A percentile compares a stretch with the other conserved stretches of the same genome.
These are phyloP conservation scores for Yponomeuta sedellus DNA, from an alignment of 2,888 invertebrate genomes.

Conservation along the genomic window DNA sequence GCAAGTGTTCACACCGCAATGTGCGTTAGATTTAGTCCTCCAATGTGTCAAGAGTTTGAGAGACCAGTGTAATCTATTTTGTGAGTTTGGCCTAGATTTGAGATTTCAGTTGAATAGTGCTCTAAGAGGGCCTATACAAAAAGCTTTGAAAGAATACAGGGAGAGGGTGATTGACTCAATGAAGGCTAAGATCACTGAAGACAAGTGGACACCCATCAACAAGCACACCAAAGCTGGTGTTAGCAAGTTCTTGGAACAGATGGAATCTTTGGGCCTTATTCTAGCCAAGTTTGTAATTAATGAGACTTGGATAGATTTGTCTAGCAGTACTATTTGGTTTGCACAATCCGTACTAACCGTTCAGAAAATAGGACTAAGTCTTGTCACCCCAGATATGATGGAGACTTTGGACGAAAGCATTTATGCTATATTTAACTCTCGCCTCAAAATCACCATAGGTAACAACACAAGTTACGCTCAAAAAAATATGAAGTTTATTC, in stretches of 20 bases:
- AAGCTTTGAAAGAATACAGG: constrained; percentile 85
- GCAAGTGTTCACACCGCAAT: constrained; percentile 93
- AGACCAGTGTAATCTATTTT: constrained; percentile 79
- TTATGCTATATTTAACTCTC: constrained; percentile 83
- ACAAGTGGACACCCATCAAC: constrained; percentile 90
- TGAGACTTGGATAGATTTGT: constrained; percentile 83
- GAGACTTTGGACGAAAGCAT: constrained; percentile 84
- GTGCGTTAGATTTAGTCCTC: constrained; percentile 87
- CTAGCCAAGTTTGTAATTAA: constrained; percentile 80
- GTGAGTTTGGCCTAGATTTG: constrained; percentile 89
- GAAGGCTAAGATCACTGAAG: constrained; percentile 85
- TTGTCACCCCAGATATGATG: constrained; percentile 85
- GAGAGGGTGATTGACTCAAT: constrained; percentile 90
- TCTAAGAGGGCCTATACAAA: constrained; percentile 84
- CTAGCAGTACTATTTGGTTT: constrained; percentile 88
- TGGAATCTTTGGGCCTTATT: constrained; percentile 81
- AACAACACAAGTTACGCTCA: constrained; percentile 65
- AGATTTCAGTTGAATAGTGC: constrained; percentile 93
- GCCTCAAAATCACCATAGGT: constrained; percentile 76
- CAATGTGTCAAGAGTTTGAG: constrained; percentile 91
- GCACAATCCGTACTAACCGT: constrained; percentile 84
- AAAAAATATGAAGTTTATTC: constrained; percentile 83
- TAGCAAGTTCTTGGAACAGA: constrained; percentile 81
- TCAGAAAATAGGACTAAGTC: constrained; percentile 84
- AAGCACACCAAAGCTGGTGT: constrained; percentile 84